These are phyloP conservation scores for Eulemur rubriventer DNA, from an alignment of 2,797 vertebrate genomes.

Conservation along the genomic window DNA sequence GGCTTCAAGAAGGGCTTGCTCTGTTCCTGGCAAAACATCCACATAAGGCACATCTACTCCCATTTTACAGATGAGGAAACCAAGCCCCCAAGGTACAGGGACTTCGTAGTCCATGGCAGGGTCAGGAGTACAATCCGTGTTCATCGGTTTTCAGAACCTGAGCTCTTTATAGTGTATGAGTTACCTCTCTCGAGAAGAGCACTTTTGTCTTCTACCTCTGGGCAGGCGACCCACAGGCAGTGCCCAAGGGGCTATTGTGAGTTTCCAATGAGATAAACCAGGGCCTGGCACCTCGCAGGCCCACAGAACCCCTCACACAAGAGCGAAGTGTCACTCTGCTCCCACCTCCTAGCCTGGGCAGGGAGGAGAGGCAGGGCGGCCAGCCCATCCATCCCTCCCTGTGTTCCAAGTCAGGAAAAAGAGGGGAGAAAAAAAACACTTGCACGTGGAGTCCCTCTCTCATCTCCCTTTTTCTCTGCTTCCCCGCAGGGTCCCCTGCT, in stretches of 20 bases:
- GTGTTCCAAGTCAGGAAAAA: not conserved
- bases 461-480: not conserved
- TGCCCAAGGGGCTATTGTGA: not conserved
- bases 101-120: not conserved
- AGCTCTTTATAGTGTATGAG: accelerated
- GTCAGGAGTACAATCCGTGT: not conserved
- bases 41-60: not conserved
- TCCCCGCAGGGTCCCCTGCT: not conserved
- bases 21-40: not conserved
- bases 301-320: not conserved
- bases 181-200: not conserved
- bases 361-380: not conserved
- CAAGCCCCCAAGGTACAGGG: not conserved
- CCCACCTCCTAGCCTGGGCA: not conserved
- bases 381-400: not conserved
- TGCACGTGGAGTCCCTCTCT: not conserved
- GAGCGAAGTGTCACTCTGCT: not conserved
- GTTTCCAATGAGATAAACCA: not conserved
- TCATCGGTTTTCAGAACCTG: not conserved
- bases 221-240: not conserved
- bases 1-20: not conserved
- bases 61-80: not conserved
- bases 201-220: not conserved
- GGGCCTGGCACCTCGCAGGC: accelerated
- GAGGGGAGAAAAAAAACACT: not conserved